phyloP scores from a whole-genome alignment of 2,113 vertebrate species.

The Morone saxatilis region DNA sequence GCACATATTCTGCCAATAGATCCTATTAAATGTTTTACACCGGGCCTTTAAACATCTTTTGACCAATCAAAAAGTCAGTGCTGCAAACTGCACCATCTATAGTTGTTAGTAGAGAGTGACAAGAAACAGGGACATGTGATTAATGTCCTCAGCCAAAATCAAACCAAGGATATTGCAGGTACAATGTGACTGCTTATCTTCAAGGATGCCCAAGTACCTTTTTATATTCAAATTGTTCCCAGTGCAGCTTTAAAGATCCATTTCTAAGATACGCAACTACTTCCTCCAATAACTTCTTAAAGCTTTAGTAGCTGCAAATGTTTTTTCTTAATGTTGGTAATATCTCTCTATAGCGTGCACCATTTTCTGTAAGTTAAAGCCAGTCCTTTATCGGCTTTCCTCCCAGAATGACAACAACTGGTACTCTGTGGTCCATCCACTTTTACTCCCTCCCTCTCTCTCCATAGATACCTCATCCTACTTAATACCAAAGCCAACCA shows the following conservation, averaged over 20 bases:
- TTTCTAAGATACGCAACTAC: constrained; percentile 9
- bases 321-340: constrained; percentile 11
- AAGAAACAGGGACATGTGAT: neutral
- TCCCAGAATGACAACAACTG: constrained; percentile 16
- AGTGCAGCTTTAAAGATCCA: constrained; percentile 8
- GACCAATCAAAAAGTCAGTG: neutral
- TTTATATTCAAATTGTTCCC: neutral
- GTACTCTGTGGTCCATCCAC: constrained; percentile 38
- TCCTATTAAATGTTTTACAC: too few species aligned
- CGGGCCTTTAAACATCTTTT: neutral
- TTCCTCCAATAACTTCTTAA: neutral
- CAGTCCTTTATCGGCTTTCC: constrained; percentile 33
- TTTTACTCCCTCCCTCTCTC: constrained; percentile 22
- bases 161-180: too few species aligned
- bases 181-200: neutral
- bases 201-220: neutral
- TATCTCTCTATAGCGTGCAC: constrained; percentile 12
- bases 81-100: neutral
- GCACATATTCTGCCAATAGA: too few species aligned
- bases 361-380: constrained; percentile 12
- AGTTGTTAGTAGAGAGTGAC: neutral
- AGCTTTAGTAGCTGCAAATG: constrained; percentile 1
- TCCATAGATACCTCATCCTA: constrained; percentile 65
- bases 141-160: too few species aligned
- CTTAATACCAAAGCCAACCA: constrained; percentile 74